Evolutionary conservation across 2,888 invertebrate genomes (phyloP).

Genomic region (Aleiodes testaceus): DNA sequence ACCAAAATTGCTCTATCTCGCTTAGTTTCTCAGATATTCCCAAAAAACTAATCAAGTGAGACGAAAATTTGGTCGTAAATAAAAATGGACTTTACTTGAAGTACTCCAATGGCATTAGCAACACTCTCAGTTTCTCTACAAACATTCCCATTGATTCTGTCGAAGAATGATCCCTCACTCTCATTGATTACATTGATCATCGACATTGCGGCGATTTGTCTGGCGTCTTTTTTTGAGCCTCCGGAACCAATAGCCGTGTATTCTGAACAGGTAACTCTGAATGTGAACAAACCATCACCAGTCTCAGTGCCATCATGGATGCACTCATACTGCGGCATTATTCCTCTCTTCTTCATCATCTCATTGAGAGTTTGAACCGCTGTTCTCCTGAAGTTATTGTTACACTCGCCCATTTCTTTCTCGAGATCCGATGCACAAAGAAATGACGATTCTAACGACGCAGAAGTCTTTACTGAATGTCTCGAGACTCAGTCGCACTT

Average conservation of each 20-base stretch:
- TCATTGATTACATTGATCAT: neutral
- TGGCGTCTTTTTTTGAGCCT: constrained; percentile 5
- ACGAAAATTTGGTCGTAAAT: no score
- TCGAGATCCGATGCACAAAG: neutral
- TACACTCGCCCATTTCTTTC: neutral
- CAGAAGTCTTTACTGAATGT: no score
- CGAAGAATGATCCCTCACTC: no score
- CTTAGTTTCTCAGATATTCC: no score
- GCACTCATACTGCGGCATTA: neutral
- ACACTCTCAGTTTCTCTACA: no score
- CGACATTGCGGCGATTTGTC: neutral
- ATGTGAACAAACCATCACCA: constrained; percentile 7
- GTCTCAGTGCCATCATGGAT: neutral
- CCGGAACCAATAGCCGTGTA: neutral
- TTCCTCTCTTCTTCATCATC: neutral
- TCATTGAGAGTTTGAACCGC: constrained; percentile 2
- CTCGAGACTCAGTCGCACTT: no score
- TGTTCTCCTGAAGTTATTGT: neutral
- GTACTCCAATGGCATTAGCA: neutral
- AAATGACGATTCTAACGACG: no score
- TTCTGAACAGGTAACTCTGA: neutral
- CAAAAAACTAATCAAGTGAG: no score
- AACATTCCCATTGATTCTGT: neutral
- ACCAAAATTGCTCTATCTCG: no score
- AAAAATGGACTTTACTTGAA: neutral